Evolutionary conservation across 2,797 vertebrate species (phyloP).

Genomic region (Strix occidentalis): DNA sequence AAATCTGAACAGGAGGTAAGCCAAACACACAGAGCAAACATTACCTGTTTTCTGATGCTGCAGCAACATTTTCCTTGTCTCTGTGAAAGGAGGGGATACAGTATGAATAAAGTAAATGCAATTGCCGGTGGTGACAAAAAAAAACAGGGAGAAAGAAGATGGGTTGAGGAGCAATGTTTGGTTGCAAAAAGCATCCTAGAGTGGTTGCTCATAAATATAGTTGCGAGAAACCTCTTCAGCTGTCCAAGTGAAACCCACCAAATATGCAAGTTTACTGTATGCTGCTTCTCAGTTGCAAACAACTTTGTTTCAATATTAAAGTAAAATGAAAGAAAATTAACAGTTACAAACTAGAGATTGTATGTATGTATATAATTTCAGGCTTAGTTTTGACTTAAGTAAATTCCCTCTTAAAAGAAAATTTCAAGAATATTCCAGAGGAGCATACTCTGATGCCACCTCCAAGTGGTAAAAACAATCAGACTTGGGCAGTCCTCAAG

Average conservation of each 20-base stretch:
- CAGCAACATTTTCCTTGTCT: slow-evolving; percentile 70
- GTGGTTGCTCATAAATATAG: neutral
- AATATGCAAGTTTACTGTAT: neutral
- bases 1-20: neutral
- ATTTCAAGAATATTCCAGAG: neutral
- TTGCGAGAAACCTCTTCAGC: neutral
- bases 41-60: slow-evolving; percentile 75
- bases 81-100: slow-evolving; percentile 75
- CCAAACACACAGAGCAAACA: slow-evolving; percentile 7
- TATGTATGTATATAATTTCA: neutral
- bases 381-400: neutral
- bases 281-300: neutral
- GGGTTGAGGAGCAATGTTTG: slow-evolving; percentile 35
- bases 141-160: neutral
- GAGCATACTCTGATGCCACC: neutral
- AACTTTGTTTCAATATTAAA: neutral
- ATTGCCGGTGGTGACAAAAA: neutral
- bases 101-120: slow-evolving; percentile 28
- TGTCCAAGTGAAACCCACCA: neutral
- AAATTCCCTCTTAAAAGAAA: neutral
- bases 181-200: slow-evolving; percentile 63
- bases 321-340: neutral
- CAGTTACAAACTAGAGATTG: neutral
- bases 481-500: neutral
- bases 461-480: neutral